Conservation (phyloP, 2,797 vertebrate genomes). For the Pantherophis vulpinus region DNA sequence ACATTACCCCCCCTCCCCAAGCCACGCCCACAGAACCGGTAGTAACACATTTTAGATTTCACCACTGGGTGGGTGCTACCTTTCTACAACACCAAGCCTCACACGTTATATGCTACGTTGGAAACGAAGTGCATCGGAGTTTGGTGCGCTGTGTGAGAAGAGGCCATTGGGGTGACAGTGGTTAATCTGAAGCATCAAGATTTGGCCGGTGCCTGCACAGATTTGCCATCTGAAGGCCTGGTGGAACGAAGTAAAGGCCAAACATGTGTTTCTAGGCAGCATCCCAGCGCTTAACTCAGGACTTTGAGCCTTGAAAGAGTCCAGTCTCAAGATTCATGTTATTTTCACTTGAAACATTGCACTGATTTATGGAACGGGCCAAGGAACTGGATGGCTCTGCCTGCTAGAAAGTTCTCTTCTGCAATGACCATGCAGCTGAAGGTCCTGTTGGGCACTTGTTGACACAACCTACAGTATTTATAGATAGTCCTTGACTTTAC, state of each 20-base stretch:
- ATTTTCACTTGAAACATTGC: neutral
- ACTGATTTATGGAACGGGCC: neutral
- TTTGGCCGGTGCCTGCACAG: neutral
- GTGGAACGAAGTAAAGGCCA: neutral
- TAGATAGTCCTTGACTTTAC: neutral
- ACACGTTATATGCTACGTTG: neutral
- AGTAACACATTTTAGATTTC: too few species aligned
- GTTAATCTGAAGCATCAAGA: neutral
- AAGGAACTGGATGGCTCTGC: neutral
- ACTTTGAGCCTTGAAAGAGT: neutral
- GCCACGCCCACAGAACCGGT: too few species aligned
- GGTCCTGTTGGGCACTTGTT: neutral
- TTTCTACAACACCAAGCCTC: neutral
- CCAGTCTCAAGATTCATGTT: neutral
- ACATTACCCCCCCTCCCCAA: too few species aligned
- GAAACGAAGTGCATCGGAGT: neutral
- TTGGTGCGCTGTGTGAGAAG: neutral
- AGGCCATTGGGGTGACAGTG: neutral
- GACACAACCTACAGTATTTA: neutral
- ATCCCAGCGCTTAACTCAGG: neutral
- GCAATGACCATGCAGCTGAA: neutral
- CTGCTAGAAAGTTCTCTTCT: neutral
- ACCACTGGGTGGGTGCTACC: too few species aligned
- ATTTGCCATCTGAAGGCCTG: neutral
- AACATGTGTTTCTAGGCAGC: neutral